Conservation (phyloP, 2,797 vertebrate species). For the Bradypodion ventrale region DNA sequence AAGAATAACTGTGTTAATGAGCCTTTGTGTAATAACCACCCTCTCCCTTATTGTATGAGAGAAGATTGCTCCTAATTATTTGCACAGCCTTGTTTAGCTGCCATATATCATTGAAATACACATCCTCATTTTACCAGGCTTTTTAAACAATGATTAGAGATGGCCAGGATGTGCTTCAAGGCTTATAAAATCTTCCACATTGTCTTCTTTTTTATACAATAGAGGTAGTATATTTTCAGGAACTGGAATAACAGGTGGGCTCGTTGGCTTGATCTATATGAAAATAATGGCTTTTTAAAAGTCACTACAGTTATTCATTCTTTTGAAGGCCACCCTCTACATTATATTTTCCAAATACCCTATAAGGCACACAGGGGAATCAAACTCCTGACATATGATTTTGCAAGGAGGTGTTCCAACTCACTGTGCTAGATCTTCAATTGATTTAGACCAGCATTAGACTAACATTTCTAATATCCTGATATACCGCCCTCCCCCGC, state of each 20-base stretch:
- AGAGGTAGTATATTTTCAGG: background rate
- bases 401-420: too few species aligned
- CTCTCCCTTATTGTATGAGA: slow-evolving; percentile 46
- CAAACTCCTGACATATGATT: too few species aligned
- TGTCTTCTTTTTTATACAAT: background rate
- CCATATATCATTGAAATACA: slow-evolving; percentile 37
- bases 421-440: too few species aligned
- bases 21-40: slow-evolving; percentile 51
- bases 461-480: too few species aligned
- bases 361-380: too few species aligned
- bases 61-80: slow-evolving; percentile 56
- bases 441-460: too few species aligned
- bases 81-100: slow-evolving; percentile 47
- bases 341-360: too few species aligned
- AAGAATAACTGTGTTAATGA: slow-evolving; percentile 43
- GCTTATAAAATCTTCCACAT: background rate
- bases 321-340: too few species aligned
- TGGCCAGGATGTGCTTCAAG: background rate
- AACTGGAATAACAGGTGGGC: background rate
- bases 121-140: slow-evolving; percentile 26
- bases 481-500: too few species aligned
- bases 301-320: too few species aligned
- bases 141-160: slow-evolving; percentile 34
- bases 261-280: too few species aligned
- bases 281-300: too few species aligned